Base-by-base conservation (phyloP, 2,113 vertebrate species). In the Bujurquina vittata region DNA sequence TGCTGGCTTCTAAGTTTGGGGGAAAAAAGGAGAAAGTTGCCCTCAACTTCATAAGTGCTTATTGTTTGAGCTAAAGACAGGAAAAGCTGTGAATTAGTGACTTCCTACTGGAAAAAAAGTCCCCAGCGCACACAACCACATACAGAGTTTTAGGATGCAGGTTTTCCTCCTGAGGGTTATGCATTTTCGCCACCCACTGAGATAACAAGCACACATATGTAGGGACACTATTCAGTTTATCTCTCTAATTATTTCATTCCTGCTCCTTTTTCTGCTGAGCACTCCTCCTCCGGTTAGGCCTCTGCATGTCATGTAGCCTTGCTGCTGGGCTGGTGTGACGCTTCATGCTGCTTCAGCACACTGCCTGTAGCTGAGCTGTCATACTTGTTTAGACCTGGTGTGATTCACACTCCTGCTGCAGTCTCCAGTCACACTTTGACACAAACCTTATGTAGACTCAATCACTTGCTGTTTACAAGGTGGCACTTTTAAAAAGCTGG, bases 271-370 rank as follows among this genome's bases (percentile, higher is more conserved):
- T 73, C 65, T 83, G 60, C 61, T 75, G 10, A 49, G 82, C 14
- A 10, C 4, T 75, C 69, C 37, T 52, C 33, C 52, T 84, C 57
- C n/a, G 20, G 83, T 83, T 80, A 62, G 52, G 49, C 33, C 72
- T 79, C 61, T 90, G 85, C 82, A 31, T 87, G 84, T 85, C 57
- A 57, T 86, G 63, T 78, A 78, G 81, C 69, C 33, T 37, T 55
- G 72, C 54, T 58, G 49, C 65, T 63, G 74, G 8, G 73, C 83
- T 79, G 74, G 73, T 56, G 83, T 77, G 74, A 40, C 83, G 80
- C 87, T 92, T 90, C 82, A 86, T 90, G 92, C 90, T 93, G 91
- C 88, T 92, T 94, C 92, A 90, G 92, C 92, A 93, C 80, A 78
- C 89, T 91, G 90, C 83, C 85, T 89, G 88, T 85, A 91, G 91